Evolutionary conservation across 1,140 invertebrate genomes (phyloP).

Genomic region (Papilio polyxenes): DNA sequence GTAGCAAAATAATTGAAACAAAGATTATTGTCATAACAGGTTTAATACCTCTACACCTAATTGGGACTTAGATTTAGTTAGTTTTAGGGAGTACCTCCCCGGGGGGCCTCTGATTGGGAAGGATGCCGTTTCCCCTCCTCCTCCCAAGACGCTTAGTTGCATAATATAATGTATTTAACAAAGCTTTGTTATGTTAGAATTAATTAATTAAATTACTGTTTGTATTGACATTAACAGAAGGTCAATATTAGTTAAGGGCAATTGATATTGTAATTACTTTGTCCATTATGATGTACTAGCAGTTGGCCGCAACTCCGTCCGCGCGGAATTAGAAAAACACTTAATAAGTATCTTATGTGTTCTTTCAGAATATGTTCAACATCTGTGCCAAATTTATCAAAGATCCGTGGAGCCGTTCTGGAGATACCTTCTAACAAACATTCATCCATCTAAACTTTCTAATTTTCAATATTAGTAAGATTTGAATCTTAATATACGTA

Average conservation of each 20-base stretch:
- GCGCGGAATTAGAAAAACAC: too few species aligned
- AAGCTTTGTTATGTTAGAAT: neutral
- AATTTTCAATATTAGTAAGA: too few species aligned
- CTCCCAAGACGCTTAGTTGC: constrained; percentile 2
- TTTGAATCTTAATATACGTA: too few species aligned
- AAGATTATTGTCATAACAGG: neutral
- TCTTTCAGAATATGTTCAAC: too few species aligned
- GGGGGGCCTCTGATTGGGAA: neutral
- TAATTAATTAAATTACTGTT: constrained; percentile 16
- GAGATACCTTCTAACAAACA: too few species aligned
- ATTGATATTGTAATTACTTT: neutral
- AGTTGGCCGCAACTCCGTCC: too few species aligned
- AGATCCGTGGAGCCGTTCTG: too few species aligned
- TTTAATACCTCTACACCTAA: neutral
- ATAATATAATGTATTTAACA: constrained; percentile 2
- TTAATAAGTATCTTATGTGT: too few species aligned
- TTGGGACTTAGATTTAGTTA: constrained; percentile 23
- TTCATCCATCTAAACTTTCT: too few species aligned
- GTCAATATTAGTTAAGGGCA: neutral
- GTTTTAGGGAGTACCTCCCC: neutral
- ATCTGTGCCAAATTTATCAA: too few species aligned
- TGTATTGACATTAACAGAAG: neutral
- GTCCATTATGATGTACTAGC: neutral
- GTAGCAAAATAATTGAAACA: constrained; percentile 13
- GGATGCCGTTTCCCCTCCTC: neutral